Evolutionary conservation across 2,113 vertebrate species (phyloP), one percentile per base, ranked within the genome.

Genomic region (Dicaeum eximium): DNA sequence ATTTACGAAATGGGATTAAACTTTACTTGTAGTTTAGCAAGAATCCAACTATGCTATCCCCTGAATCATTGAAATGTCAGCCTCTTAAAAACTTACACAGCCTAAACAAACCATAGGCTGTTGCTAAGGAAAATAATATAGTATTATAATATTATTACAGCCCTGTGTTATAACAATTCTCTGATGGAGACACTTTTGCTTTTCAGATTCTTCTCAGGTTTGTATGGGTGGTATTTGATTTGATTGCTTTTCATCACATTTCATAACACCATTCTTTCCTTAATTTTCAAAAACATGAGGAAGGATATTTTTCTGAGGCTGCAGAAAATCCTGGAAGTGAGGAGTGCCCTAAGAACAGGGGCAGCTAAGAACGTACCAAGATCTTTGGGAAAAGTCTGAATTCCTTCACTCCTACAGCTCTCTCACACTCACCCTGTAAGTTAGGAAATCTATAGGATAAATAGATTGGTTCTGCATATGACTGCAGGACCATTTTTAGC

Each of bases 121-220:
- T 97, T 98, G 94, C 96, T 97, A 97, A 93, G 92, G 90, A 91
- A 97, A 89, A 92, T 77, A 84, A n/a, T 95, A 88, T 85, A 95
- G 85, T 79, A 84, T n/a, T 71, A 67, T 40, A 71, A 53, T 61
- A 96, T 95, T 89, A 69, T 20, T 75, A 53, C 77, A 92, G n/a
- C 40, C 44, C 71, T 93, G 45, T 67, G 73, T 88, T 93, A 66
- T 82, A 94, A 96, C 48, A 82, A 23, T 66, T 80, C 92, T 95
- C 77, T 85, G 86, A 88, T 38, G 86, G 95, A 94, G 54, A 71
- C 53, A 65, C 80, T 94, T 93, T 97, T 94, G 87, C 92, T 93
- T 96, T 96, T 83, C 77, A 88, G 90, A 61, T 92, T 96, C 88
- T 89, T 96, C 93, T 91, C 83, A 88, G 82, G 79, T 97, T 97